Conservation (phyloP, 2,113 vertebrate genomes). For the Hippocampus barbouri region DNA sequence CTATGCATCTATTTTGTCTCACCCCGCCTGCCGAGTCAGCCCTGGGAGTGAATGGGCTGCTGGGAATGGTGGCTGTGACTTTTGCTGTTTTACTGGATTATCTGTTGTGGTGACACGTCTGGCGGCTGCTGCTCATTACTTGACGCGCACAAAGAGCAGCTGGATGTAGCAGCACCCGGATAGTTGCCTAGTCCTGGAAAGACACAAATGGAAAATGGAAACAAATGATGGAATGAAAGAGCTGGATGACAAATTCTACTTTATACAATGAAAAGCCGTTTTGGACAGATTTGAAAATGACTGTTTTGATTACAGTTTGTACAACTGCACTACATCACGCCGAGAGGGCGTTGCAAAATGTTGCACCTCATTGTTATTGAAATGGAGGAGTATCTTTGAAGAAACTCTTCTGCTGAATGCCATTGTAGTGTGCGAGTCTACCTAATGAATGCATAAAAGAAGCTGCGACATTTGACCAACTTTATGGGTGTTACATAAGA, state of each 20-base stretch:
- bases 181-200: conserved; percentile 55
- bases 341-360: not conserved
- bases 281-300: not conserved
- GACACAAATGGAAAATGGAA: not conserved
- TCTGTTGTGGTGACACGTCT: conserved; percentile 72
- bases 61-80: conserved; percentile 39
- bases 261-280: not conserved
- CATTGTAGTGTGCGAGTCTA: not conserved
- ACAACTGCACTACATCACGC: not conserved
- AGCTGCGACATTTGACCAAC: no score
- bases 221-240: not conserved
- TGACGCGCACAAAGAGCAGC: conserved; percentile 54
- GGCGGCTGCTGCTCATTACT: conserved; percentile 80
- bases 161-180: conserved; percentile 37
- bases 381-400: not conserved
- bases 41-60: conserved; percentile 43
- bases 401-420: not conserved
- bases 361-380: not conserved
- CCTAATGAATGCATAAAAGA: not conserved
- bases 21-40: conserved; percentile 75
- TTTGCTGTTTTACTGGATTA: conserved; percentile 72
- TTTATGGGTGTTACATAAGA: no score
- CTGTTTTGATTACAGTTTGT: not conserved
- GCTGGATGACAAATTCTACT: no score
- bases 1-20: conserved; percentile 38